Conservation (phyloP, 1,140 invertebrate species). For the Scaptomyza graminum region DNA sequence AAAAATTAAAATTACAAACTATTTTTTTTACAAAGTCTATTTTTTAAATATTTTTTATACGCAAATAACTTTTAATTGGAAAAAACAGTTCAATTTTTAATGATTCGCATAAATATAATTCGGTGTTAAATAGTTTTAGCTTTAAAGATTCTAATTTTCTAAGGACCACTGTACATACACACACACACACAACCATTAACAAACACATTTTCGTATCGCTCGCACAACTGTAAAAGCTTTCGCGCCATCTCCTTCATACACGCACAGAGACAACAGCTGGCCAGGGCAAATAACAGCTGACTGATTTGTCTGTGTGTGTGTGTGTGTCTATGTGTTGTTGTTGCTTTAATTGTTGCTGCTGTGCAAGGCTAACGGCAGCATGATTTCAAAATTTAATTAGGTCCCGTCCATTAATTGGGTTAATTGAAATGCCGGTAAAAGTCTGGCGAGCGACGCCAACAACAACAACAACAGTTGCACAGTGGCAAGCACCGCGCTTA, state of each 20-base stretch:
- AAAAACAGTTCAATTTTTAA: too few species aligned
- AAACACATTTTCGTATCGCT: too few species aligned
- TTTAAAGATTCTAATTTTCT: neutral
- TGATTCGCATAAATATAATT: too few species aligned
- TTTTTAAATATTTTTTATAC: too few species aligned
- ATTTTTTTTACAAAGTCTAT: too few species aligned
- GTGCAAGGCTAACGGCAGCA: slow-evolving; percentile 49
- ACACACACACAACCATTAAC: slow-evolving; percentile 8
- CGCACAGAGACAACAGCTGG: slow-evolving; percentile 53
- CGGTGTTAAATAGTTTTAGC: too few species aligned
- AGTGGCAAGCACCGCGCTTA: slow-evolving; percentile 44
- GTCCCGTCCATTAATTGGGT: slow-evolving; percentile 84
- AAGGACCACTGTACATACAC: slow-evolving; percentile 9
- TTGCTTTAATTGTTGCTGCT: slow-evolving; percentile 22
- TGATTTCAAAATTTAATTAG: slow-evolving; percentile 84
- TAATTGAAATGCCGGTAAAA: slow-evolving; percentile 84
- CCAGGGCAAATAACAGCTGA: slow-evolving; percentile 69
- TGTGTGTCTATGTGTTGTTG: slow-evolving; percentile 5
- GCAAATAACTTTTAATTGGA: too few species aligned
- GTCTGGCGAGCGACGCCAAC: slow-evolving; percentile 46
- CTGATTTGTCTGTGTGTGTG: slow-evolving; percentile 51
- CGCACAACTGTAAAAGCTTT: slow-evolving; percentile 54
- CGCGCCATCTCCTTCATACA: slow-evolving; percentile 64
- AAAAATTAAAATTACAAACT: too few species aligned
- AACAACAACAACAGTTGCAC: neutral